Evolutionary conservation across 1,140 invertebrate species (phyloP).

Genomic region (Homarus americanus): DNA sequence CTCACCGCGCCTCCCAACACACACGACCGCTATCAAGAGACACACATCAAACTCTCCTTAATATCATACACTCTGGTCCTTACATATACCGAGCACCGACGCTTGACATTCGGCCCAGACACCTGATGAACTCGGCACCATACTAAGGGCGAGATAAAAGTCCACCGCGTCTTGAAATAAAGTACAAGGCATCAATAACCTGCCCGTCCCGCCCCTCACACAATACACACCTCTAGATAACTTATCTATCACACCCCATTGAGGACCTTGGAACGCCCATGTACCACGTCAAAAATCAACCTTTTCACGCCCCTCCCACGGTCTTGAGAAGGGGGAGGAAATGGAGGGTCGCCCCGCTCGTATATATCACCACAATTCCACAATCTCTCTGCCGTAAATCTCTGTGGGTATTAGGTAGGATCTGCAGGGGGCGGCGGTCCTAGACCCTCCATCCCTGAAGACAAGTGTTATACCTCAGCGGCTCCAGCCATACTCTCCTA

Average conservation of each 20-base stretch:
- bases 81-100: background rate
- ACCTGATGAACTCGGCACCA: background rate
- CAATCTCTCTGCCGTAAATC: no score
- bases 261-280: background rate
- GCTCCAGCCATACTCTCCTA: no score
- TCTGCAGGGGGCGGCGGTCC: no score
- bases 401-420: no score
- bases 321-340: no score
- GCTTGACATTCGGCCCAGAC: background rate
- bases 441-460: no score
- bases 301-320: background rate
- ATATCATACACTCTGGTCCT: background rate
- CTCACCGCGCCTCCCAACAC: no score
- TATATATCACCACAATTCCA: no score
- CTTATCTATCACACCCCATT: background rate
- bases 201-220: background rate
- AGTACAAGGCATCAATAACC: background rate
- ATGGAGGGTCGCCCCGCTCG: no score
- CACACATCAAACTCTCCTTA: no score
- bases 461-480: no score
- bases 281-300: background rate
- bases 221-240: background rate
- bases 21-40: no score
- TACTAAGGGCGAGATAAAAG: background rate
- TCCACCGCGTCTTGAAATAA: background rate